Percentiles rank a stretch among this genome's conserved stretches.
Conservation (phyloP, 2,888 invertebrate genomes). For the Dasypogon diadema region DNA sequence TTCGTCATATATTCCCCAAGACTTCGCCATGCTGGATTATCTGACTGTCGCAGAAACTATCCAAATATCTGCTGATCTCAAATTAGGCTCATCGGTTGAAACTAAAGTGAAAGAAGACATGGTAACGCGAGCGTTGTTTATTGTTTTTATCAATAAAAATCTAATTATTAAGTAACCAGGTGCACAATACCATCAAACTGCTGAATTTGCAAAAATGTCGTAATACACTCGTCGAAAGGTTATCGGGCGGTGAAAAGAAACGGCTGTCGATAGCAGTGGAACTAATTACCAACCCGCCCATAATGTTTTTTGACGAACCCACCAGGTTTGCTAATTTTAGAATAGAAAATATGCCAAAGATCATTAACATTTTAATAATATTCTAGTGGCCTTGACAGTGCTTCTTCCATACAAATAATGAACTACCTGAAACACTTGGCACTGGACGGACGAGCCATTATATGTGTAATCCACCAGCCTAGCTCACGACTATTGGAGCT, state of each 20-base stretch:
- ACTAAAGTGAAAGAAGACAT: conserved; percentile 74
- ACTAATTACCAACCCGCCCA: conserved; percentile 89
- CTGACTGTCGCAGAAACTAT: conserved; percentile 88
- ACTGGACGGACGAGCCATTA: conserved; percentile 83
- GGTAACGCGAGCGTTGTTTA: conserved; percentile 70
- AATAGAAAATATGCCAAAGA: not conserved
- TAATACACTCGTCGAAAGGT: conserved; percentile 75
- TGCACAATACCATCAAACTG: conserved; percentile 75
- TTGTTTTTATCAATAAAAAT: not conserved
- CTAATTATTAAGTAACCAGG: not conserved
- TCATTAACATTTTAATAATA: not conserved
- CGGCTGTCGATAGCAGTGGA: conserved; percentile 90
- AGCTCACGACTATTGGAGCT: conserved; percentile 86
- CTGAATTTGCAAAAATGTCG: conserved; percentile 77
- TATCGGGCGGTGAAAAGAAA: conserved; percentile 92
- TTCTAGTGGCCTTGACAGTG: conserved; percentile 81
- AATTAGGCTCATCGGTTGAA: conserved; percentile 76
- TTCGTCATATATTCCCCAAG: conserved; percentile 87
- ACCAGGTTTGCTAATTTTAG: conserved; percentile 75
- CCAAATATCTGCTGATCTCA: conserved; percentile 85
- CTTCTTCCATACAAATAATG: conserved; percentile 85
- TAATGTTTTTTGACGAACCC: conserved; percentile 96
- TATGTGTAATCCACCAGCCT: conserved; percentile 92
- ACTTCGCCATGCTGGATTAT: conserved; percentile 82
- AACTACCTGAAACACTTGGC: conserved; percentile 82